Conservation (phyloP, 2,888 invertebrate genomes). For the Steinernema carpocapsae region DNA sequence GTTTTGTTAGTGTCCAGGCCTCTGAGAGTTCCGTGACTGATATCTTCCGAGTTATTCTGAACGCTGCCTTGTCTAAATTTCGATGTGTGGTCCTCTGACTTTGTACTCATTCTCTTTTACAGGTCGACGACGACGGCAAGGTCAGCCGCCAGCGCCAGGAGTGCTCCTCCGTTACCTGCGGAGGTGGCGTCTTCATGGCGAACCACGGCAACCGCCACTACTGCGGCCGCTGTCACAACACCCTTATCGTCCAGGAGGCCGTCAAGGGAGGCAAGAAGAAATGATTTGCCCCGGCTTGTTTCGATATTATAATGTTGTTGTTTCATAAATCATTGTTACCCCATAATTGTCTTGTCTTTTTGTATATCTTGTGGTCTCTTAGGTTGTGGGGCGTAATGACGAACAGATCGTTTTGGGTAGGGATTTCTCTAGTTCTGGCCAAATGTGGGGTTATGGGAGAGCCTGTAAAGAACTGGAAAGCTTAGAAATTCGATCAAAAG, state of each 20-base stretch:
- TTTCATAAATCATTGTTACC: neutral
- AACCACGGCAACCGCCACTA: slow-evolving; percentile 97
- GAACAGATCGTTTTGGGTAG: no score
- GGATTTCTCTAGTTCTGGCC: no score
- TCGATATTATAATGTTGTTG: slow-evolving; percentile 36
- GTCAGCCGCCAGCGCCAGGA: slow-evolving; percentile 94
- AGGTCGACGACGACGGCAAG: slow-evolving; percentile 99
- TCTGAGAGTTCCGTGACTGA: slow-evolving; percentile 50
- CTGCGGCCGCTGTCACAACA: slow-evolving; percentile 97
- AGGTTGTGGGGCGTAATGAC: no score
- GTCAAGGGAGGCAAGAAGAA: slow-evolving; percentile 72
- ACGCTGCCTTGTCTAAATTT: neutral
- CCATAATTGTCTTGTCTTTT: no score
- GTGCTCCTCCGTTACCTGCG: slow-evolving; percentile 94
- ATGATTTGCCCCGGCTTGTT: slow-evolving; percentile 38
- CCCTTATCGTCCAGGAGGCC: slow-evolving; percentile 91
- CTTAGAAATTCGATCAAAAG: no score
- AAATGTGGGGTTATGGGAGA: no score
- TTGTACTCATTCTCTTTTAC: slow-evolving; percentile 50
- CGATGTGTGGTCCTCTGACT: neutral
- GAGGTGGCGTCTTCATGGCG: slow-evolving; percentile 99
- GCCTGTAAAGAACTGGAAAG: no score
- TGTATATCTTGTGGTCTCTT: no score
- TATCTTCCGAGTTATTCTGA: slow-evolving; percentile 29
- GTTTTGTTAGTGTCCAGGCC: slow-evolving; percentile 57